Evolutionary conservation across 2,888 invertebrate genomes (phyloP), one percentile per base, ranked within the genome.

Genomic region (Sisyra nigra): DNA sequence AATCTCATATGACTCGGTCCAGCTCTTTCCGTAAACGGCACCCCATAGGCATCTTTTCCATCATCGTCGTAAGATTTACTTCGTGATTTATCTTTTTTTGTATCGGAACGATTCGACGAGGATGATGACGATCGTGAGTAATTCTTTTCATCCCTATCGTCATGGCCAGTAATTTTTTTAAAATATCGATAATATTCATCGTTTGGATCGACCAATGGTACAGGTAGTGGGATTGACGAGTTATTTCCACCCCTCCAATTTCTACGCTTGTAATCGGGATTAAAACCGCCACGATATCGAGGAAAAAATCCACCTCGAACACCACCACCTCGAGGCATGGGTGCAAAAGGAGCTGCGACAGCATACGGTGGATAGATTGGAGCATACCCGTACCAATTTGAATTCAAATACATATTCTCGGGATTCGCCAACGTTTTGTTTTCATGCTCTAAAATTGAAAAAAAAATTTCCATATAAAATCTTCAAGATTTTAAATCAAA

Each of bases 121-220:
- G 53, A 44, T 48, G 45, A 45, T 37, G 42, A 40, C 2, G 48
- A 48, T 33, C 47, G 18, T 24, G 57, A 54, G 55, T 54, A 62
- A 51, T 49, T 62, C 40, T 68, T 67, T 49, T 69, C 67, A 48
- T 66, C 64, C 50, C 63, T 65, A 48, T 61, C 66, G 44, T 68
- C 70, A 15, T 63, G 60, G 41, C 72, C 70, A 0, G 72, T 64
- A 30, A 78, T 61, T 51, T 68, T 74, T 40, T 73, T 71, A 49
- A 76, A 75, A 47, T 77, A 76, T 50, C 74, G 73, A 48, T 64
- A 62, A 51, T 68, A 68, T 48, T 67, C 63, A 32, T 66, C 64
- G 48, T 66, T 55, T 10, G 56, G 31, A 42, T 58, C 57, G 10
- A 54, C 54, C 10, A 35, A 30, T 18, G 40, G 39, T 39, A 48